Base-by-base conservation (phyloP, 2,888 invertebrate species). In the Drosophila nr. perissopoda region DNA sequence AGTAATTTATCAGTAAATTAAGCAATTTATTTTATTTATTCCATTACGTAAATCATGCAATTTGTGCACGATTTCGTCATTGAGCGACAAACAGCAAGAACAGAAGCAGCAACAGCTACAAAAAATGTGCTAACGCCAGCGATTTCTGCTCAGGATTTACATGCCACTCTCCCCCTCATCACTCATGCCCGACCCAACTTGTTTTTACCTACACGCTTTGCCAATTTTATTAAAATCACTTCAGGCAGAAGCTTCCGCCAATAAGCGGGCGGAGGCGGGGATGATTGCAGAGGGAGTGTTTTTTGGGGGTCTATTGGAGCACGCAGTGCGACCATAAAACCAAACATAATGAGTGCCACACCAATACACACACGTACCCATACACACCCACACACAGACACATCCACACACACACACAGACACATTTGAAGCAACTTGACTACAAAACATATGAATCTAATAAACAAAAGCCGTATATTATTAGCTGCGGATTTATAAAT, bases 11-110 rank as follows among this genome's bases (percentile, higher is more conserved):
- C 90, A 91, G 91, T 91, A 92, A 91, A 92, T 91, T 91, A 91
- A 91, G 91, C 91, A 91, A 91, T 91, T 91, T 91, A 91, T 92
- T 91, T 91, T 89, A 89, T 90, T 91, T 92, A 89, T 91, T 91
- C 91, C 91, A 90, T 91, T 91, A 90, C 84, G 88, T 90, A 90
- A 91, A 91, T 91, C 90, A 89, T 84, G 89, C 82, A 88, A 83
- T 87, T 90, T 87, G 90, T 80, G 85, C 85, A 87, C 81, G 89
- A 87, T 87, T 87, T 80, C 89, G 87, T 87, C 90, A 89, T 76
- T 79, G 82, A 62, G 49, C 87, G 63, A 69, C 58, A 56, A 18
- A 54, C 21, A 34, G 25, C 10, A 58, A 51, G 57, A 61, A 58
- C 51, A 40, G 13, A 21, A 7, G 7, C 21, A 45, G 42, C 21